Evolutionary conservation across 2,888 invertebrate genomes (phyloP).

Genomic region (Bembecia ichneumoniformis): DNA sequence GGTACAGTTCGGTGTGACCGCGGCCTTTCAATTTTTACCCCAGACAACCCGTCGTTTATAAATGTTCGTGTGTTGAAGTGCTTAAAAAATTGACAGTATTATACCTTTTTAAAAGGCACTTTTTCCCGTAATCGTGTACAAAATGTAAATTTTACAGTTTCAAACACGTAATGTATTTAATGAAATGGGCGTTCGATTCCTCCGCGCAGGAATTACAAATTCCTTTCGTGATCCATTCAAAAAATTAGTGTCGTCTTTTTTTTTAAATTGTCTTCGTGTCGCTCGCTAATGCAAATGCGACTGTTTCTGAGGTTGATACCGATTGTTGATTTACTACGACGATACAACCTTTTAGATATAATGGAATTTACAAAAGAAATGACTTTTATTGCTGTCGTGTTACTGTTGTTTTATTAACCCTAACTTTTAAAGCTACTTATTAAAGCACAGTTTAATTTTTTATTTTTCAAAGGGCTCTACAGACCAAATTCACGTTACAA

Average conservation of each 20-base stretch:
- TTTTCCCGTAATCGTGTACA: conserved; percentile 38
- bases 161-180: conserved; percentile 66
- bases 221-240: conserved; percentile 52
- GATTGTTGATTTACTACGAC: conserved; percentile 35
- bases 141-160: conserved; percentile 69
- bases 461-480: too few species aligned
- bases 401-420: too few species aligned
- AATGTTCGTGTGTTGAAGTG: conserved; percentile 34
- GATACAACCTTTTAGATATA: neutral
- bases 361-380: neutral
- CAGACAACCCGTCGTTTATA: too few species aligned
- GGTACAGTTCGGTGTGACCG: too few species aligned
- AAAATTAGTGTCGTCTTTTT: conserved; percentile 34
- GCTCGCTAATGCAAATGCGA: conserved; percentile 30
- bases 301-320: conserved; percentile 19
- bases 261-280: conserved; percentile 17
- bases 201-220: conserved; percentile 20
- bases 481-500: too few species aligned
- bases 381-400: neutral
- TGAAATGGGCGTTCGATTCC: conserved; percentile 34
- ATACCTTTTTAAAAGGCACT: conserved; percentile 29
- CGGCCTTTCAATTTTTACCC: too few species aligned
- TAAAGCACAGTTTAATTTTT: too few species aligned
- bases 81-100: conserved; percentile 36
- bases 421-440: too few species aligned